Percentiles rank a stretch among this genome's conserved stretches.
These are phyloP conservation scores for Myotis brandtii DNA, from an alignment of 2,113 vertebrate genomes.

Conservation along the genomic window DNA sequence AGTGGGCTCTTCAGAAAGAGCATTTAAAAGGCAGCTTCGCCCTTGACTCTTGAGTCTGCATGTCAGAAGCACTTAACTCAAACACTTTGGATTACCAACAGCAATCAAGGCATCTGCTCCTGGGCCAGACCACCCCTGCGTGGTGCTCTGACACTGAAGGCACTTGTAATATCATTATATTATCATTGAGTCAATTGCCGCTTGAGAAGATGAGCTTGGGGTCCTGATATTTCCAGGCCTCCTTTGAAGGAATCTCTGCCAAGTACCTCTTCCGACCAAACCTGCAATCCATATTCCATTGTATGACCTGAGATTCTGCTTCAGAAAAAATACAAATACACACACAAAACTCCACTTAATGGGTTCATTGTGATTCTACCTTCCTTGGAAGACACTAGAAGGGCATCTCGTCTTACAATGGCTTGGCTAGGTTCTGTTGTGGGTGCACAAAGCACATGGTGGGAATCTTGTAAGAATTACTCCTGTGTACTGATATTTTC, in stretches of 20 bases:
- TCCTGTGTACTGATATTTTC: neutral
- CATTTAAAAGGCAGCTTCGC: conserved; percentile 86
- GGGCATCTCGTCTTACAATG: neutral
- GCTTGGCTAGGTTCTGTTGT: neutral
- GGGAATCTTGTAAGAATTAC: neutral
- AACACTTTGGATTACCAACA: conserved; percentile 85
- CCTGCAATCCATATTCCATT: neutral
- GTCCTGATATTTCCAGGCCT: neutral
- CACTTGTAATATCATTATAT: neutral
- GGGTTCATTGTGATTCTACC: neutral
- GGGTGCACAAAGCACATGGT: neutral
- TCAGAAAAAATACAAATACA: neutral
- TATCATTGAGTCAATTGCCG: neutral
- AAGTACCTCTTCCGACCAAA: neutral
- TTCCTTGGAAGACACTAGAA: neutral
- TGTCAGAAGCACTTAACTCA: conserved; percentile 89
- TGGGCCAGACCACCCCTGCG: conserved; percentile 73
- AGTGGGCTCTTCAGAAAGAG: conserved; percentile 80
- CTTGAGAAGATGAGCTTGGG: neutral
- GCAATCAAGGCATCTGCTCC: conserved; percentile 83
- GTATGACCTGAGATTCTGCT: neutral
- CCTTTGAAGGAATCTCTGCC: neutral
- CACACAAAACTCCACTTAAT: neutral
- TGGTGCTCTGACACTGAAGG: conserved; percentile 71
- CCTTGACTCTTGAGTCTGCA: conserved; percentile 88